Base-by-base conservation (phyloP, 2,888 invertebrate species). In the Nemoura dubitans region DNA sequence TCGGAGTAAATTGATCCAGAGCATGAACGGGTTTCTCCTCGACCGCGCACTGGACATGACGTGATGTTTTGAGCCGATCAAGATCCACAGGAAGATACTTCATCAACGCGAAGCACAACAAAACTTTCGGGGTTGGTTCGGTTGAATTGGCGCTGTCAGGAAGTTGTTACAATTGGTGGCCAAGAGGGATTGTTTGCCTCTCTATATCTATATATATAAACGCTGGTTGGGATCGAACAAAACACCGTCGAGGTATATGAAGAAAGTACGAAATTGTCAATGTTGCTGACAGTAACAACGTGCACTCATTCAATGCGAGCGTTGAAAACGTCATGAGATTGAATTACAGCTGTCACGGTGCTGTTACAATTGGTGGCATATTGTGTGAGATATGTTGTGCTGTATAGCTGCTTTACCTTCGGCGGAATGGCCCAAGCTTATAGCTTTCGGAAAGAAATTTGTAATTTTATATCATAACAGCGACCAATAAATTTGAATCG, bases 51-150 rank as follows among this genome's bases (percentile, higher is more conserved):
- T 21, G 59, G 59, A 59, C 59, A 59, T 59, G 59, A 59, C 59
- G 59, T 59, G 59, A 59, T 59, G 59, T 59, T 59, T 59, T 59
- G 59, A 59, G 59, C 59, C 14, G 59, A 59, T 59, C 14, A 59
- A 59, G 59, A 59, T 59, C 59, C 59, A 21, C 59, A 59, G 21
- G 21, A 10, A 59, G 59, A 59, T 59, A 59, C 59, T 59, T 81
- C 81, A 81, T 81, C 81, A 81, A 81, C 30, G 30, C 29, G 26
- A 14, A 5, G 29, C 14, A 78, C 28, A 78, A 78, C 28, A 30
- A 81, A 81, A 81, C 81, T 81, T 81, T 81, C 81, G 59, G 59
- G 59, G 21, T 59, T 21, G 59, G 21, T 7, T 16, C 21, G 59
- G 21, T 59, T 21, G 59, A 59, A 59, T 59, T 59, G 59, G 59